phyloP scores from a whole-genome alignment of 2,797 vertebrate genomes.

The Alcedo atthis region DNA sequence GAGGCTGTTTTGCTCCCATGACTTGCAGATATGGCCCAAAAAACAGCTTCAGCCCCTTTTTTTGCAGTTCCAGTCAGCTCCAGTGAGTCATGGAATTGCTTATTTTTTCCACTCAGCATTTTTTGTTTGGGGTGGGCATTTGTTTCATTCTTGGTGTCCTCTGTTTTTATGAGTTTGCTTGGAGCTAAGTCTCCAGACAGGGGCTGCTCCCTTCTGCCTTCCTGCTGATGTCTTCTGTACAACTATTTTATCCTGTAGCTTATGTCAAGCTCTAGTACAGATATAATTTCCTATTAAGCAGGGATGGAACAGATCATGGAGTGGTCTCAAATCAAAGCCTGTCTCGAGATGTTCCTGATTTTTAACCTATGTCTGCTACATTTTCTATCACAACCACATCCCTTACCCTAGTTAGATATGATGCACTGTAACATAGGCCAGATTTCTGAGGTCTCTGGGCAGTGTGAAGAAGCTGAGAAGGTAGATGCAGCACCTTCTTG shows the following conservation, averaged over 20 bases:
- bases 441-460: background rate
- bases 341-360: background rate
- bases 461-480: background rate
- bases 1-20: background rate
- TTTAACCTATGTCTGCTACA: constrained; percentile 7
- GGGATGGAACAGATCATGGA: background rate
- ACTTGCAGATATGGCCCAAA: background rate
- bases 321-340: background rate
- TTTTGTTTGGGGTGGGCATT: background rate
- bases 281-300: background rate
- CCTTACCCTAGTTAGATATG: background rate
- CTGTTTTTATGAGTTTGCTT: background rate
- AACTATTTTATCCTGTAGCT: background rate
- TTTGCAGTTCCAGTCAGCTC: background rate
- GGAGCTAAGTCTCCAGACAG: background rate
- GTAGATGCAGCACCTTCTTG: background rate
- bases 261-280: background rate
- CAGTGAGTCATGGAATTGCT: background rate
- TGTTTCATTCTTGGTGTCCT: background rate
- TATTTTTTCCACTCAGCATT: background rate
- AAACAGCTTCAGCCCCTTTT: background rate
- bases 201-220: background rate
- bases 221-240: background rate
- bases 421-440: background rate
- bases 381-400: background rate